Conservation (phyloP, 1,140 invertebrate genomes). For the Polyergus mexicanus region DNA sequence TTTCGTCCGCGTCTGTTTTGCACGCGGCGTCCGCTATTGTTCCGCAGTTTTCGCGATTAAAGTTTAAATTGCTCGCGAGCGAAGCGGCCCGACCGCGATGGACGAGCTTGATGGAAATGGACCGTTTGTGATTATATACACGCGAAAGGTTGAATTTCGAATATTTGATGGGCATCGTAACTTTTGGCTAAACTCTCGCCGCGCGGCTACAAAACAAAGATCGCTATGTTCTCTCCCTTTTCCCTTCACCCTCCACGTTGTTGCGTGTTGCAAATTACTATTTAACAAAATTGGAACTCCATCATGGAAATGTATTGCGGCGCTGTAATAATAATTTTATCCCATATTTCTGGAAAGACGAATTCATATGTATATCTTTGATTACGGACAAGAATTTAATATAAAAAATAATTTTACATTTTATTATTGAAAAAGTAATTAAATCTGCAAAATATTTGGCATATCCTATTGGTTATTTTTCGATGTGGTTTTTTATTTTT, state of each 20-base stretch:
- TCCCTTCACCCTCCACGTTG: background rate
- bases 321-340: constrained; percentile 12
- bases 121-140: constrained; percentile 50
- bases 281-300: constrained; percentile 11
- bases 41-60: constrained; percentile 57
- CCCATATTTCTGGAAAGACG: background rate
- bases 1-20: constrained; percentile 46
- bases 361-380: no score
- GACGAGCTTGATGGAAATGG: constrained; percentile 41
- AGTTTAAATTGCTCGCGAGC: constrained; percentile 57
- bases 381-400: background rate
- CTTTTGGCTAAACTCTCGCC: constrained; percentile 31
- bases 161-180: constrained; percentile 60
- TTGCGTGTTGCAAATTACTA: constrained; percentile 40
- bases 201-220: background rate
- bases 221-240: background rate
- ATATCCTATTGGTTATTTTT: no score
- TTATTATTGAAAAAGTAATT: no score
- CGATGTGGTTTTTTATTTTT: no score
- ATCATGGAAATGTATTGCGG: background rate
- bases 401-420: no score
- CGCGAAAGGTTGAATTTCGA: constrained; percentile 48
- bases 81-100: background rate
- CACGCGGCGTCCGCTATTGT: constrained; percentile 44
- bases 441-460: no score